Evolutionary conservation across 2,113 vertebrate species (phyloP).

Genomic region (Microcebus jonahi): DNA sequence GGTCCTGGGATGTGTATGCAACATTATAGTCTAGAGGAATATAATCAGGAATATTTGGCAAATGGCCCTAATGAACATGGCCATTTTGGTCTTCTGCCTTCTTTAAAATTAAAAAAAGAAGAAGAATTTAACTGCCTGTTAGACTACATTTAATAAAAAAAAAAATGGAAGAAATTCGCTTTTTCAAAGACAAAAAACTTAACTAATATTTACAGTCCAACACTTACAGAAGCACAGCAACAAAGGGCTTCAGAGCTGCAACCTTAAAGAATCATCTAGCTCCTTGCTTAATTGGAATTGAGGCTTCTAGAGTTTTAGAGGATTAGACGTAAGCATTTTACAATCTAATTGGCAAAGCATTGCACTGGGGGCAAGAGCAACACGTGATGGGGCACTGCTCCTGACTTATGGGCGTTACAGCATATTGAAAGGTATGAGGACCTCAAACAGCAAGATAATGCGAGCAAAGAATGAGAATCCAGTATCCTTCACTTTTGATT

Average conservation of each 20-base stretch:
- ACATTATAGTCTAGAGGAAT: background rate
- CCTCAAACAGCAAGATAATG: background rate
- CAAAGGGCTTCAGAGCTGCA: background rate
- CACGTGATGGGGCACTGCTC: background rate
- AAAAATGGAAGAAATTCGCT: background rate
- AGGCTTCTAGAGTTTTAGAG: background rate
- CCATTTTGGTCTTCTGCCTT: background rate
- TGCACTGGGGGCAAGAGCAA: background rate
- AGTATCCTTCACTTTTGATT: background rate
- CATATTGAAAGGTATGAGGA: background rate
- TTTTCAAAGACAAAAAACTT: conserved; percentile 6
- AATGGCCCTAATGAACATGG: background rate
- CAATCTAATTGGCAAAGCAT: background rate
- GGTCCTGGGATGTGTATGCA: background rate
- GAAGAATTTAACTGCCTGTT: background rate
- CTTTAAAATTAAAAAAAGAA: background rate
- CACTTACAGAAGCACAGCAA: background rate
- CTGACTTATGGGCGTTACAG: background rate
- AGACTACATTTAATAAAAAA: background rate
- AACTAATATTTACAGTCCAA: background rate
- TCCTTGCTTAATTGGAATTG: background rate
- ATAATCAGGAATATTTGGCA: background rate
- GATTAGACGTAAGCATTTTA: background rate
- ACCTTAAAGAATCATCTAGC: background rate
- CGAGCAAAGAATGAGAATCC: background rate